Percentiles rank a stretch among this genome's conserved stretches.
Conservation (phyloP, 1,140 invertebrate species). For the Physella acuta region DNA sequence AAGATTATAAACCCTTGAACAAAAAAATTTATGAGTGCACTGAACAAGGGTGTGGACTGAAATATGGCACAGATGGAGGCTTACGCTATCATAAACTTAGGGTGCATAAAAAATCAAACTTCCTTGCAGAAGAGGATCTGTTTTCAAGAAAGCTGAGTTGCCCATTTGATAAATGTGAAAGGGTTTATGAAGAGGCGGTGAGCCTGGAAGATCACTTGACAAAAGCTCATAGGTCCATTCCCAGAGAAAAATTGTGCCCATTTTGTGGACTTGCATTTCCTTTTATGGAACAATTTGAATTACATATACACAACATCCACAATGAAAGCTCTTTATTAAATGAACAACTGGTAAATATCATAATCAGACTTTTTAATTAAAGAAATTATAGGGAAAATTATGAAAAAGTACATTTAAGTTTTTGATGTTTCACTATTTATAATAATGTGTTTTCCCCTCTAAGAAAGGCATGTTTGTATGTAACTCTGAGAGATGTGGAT, state of each 20-base stretch:
- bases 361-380: too few relatives aligned
- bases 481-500: conserved; percentile 17
- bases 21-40: conserved; percentile 11
- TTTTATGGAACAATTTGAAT: conserved; percentile 5
- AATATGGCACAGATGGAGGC: conserved; percentile 16
- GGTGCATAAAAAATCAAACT: conserved; percentile 3
- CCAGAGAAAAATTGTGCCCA: conserved; percentile 23
- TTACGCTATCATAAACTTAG: conserved; percentile 12
- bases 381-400: too few relatives aligned
- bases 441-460: not conserved
- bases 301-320: conserved; percentile 6
- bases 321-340: not conserved
- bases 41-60: conserved; percentile 9
- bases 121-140: not conserved
- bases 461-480: conserved; percentile 19
- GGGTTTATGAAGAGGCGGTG: conserved; percentile 4
- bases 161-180: conserved; percentile 14
- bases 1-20: not conserved
- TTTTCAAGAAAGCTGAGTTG: conserved; percentile 2
- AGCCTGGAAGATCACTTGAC: conserved; percentile 7
- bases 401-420: too few relatives aligned
- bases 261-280: conserved; percentile 13
- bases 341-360: conserved; percentile 16
- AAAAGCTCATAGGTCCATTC: conserved; percentile 14
- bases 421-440: too few relatives aligned